Conservation (phyloP, 1,140 invertebrate genomes). For the Acyrthosiphon pisum region DNA sequence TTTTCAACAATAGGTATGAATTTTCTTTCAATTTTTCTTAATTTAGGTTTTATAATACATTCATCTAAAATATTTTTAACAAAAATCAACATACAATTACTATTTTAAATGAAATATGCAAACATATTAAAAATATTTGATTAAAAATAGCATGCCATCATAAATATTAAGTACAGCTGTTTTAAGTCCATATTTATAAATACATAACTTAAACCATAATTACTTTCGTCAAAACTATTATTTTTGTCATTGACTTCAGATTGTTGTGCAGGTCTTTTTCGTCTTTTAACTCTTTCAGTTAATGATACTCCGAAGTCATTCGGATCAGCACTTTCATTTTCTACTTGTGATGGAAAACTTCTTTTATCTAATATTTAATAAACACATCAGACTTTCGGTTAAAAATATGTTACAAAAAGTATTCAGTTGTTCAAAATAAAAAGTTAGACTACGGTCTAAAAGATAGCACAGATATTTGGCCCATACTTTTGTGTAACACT, state of each 20-base stretch:
- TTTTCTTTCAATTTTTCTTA: constrained; percentile 82
- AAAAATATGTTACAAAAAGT: background rate
- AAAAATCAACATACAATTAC: background rate
- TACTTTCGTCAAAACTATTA: constrained; percentile 49
- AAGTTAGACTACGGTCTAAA: background rate
- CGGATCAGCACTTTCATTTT: constrained; percentile 29
- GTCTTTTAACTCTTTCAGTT: constrained; percentile 50
- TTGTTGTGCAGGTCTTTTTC: constrained; percentile 43
- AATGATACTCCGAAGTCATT: constrained; percentile 42
- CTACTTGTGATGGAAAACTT: background rate
- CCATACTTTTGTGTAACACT: background rate
- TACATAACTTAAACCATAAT: background rate
- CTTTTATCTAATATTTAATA: constrained; percentile 8
- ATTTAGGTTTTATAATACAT: constrained; percentile 73
- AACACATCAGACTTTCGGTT: background rate
- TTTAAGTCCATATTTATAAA: background rate
- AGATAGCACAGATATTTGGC: background rate
- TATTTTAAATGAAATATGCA: background rate
- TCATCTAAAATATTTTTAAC: constrained; percentile 26
- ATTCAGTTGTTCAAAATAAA: background rate
- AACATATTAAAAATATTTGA: background rate
- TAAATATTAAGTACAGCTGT: background rate
- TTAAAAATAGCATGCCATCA: background rate
- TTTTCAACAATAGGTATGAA: constrained; percentile 80
- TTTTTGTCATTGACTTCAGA: constrained; percentile 36